Evolutionary conservation across 2,797 vertebrate species (phyloP).

Genomic region (Lerista edwardsae): DNA sequence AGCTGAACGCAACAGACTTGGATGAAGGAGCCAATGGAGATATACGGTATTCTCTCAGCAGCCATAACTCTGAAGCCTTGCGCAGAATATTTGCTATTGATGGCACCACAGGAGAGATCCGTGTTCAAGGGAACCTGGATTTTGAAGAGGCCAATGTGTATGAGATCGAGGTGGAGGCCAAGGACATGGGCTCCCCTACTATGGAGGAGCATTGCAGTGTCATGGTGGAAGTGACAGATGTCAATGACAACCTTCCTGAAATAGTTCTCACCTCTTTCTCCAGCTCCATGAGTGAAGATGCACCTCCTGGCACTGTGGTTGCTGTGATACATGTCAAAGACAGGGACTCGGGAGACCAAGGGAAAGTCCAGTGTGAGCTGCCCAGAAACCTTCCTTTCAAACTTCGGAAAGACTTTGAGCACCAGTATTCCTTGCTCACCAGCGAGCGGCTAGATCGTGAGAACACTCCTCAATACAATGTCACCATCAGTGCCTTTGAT

Average conservation of each 20-base stretch:
- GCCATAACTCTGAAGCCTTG: slow-evolving; percentile 70
- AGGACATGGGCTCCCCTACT: slow-evolving; percentile 67
- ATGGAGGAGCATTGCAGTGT: slow-evolving; percentile 75
- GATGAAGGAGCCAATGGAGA: slow-evolving; percentile 73
- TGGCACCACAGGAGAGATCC: slow-evolving; percentile 69
- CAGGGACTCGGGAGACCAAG: slow-evolving; percentile 79
- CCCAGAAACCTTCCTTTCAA: slow-evolving; percentile 74
- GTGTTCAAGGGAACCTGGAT: slow-evolving; percentile 67
- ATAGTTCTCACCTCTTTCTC: slow-evolving; percentile 80
- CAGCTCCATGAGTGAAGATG: slow-evolving; percentile 73
- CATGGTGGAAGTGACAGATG: slow-evolving; percentile 72
- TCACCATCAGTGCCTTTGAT: slow-evolving; percentile 67
- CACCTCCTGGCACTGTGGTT: slow-evolving; percentile 70
- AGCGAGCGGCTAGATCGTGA: slow-evolving; percentile 73
- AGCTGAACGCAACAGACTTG: slow-evolving; percentile 78
- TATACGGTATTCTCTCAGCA: slow-evolving; percentile 75
- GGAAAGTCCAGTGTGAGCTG: slow-evolving; percentile 73
- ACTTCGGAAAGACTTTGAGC: slow-evolving; percentile 75
- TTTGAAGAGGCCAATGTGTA: slow-evolving; percentile 67
- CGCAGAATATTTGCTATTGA: slow-evolving; percentile 68
- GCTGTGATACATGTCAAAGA: slow-evolving; percentile 79
- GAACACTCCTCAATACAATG: slow-evolving; percentile 58
- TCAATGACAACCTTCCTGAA: slow-evolving; percentile 76
- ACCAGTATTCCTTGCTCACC: slow-evolving; percentile 77
- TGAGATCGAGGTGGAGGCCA: slow-evolving; percentile 70